Conservation (phyloP, 2,888 invertebrate species). For the Aradus depressus region DNA sequence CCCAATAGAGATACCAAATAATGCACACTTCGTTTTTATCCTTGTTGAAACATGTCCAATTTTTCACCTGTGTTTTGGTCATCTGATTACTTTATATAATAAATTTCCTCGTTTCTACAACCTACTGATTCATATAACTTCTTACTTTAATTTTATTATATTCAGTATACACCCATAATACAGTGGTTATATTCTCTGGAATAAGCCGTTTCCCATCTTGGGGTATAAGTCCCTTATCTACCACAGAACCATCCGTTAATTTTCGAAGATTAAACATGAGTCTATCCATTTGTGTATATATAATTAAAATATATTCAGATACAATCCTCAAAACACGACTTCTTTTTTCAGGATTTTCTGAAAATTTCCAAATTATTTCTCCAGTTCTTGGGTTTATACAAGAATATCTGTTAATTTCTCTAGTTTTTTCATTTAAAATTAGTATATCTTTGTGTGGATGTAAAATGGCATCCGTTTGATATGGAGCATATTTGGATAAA, state of each 20-base stretch:
- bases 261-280: background rate
- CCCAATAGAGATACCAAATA: too few relatives aligned
- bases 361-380: background rate
- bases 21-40: too few relatives aligned
- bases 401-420: background rate
- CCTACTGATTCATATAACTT: too few relatives aligned
- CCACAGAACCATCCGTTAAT: background rate
- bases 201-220: background rate
- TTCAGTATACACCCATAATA: slow-evolving; percentile 4
- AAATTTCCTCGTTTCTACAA: too few relatives aligned
- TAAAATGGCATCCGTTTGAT: slow-evolving; percentile 1
- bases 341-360: slow-evolving; percentile 1
- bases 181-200: background rate
- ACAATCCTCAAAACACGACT: slow-evolving; percentile 1
- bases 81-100: too few relatives aligned
- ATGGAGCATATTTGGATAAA: slow-evolving; percentile 8
- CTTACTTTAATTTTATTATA: slow-evolving; percentile 3
- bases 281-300: background rate
- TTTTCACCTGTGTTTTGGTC: too few relatives aligned
- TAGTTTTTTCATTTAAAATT: slow-evolving; percentile 4
- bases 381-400: slow-evolving; percentile 9
- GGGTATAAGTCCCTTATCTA: slow-evolving; percentile 4
- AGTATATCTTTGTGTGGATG: slow-evolving; percentile 4
- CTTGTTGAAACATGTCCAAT: too few relatives aligned
- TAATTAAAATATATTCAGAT: slow-evolving; percentile 3